These are phyloP conservation scores for Prolemur simus DNA, from an alignment of 2,113 vertebrate species.

Conservation along the genomic window DNA sequence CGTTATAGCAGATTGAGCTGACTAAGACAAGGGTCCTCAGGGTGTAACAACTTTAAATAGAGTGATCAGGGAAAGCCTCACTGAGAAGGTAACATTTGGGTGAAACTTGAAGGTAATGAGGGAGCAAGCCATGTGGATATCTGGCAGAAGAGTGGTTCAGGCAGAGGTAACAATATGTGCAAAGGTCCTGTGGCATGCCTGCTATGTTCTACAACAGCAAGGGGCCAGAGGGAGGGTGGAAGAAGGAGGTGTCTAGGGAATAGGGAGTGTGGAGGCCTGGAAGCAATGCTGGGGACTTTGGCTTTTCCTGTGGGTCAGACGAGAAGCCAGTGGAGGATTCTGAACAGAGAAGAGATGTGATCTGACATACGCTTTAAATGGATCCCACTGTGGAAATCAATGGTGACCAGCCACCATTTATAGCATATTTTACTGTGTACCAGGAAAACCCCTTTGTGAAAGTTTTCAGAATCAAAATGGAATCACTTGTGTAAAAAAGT, in stretches of 20 bases:
- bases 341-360: neutral
- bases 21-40: neutral
- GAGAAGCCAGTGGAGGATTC: neutral
- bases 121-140: neutral
- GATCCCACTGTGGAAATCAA: neutral
- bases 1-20: neutral
- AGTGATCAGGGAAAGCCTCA: neutral
- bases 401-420: neutral
- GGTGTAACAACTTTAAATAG: neutral
- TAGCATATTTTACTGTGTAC: neutral
- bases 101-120: neutral
- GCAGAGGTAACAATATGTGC: neutral
- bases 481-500: neutral
- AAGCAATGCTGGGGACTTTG: neutral
- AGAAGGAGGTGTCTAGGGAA: neutral
- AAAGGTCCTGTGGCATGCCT: neutral
- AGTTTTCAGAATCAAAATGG: neutral
- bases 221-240: neutral
- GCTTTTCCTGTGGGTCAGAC: neutral
- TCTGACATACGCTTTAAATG: neutral
- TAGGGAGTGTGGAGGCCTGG: rapidly evolving
- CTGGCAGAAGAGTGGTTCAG: neutral
- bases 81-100: neutral
- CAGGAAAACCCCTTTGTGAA: neutral
- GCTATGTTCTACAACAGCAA: neutral